These are phyloP conservation scores for Hippoglossus stenolepis DNA, from an alignment of 2,113 vertebrate species.

Conservation along the genomic window DNA sequence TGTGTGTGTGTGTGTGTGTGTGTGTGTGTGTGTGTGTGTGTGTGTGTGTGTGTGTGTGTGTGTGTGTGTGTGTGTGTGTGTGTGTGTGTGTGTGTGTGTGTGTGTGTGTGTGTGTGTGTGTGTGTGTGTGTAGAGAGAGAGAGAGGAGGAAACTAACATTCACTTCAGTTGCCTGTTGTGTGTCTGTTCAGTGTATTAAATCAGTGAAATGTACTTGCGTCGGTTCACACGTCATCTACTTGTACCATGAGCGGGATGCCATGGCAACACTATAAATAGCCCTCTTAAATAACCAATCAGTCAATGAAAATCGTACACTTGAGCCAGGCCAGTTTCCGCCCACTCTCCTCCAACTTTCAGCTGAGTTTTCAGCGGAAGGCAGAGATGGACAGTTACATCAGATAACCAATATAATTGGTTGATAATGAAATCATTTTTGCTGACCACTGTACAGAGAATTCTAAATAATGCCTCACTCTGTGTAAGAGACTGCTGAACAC, in stretches of 20 bases:
- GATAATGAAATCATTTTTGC: too few species aligned
- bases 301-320: slow-evolving; percentile 61
- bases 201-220: slow-evolving; percentile 28
- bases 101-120: background rate
- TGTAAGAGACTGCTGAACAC: too few species aligned
- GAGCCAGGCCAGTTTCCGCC: slow-evolving; percentile 36
- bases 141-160: background rate
- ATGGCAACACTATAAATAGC: slow-evolving; percentile 73
- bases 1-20: background rate
- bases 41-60: too few species aligned
- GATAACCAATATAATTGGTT: too few species aligned
- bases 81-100: too few species aligned
- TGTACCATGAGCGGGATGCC: slow-evolving; percentile 35
- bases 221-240: slow-evolving; percentile 48
- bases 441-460: too few species aligned
- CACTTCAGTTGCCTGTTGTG: slow-evolving; percentile 1
- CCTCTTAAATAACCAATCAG: slow-evolving; percentile 62
- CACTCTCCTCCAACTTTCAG: slow-evolving; percentile 35
- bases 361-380: slow-evolving; percentile 8
- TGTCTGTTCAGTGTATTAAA: slow-evolving; percentile 27
- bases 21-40: background rate
- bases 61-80: too few species aligned
- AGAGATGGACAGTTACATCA: slow-evolving; percentile 1
- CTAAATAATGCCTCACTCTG: too few species aligned
- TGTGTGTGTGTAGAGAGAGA: too few species aligned